phyloP scores from a whole-genome alignment of 2,113 vertebrate genomes.

The Osmerus mordax region DNA sequence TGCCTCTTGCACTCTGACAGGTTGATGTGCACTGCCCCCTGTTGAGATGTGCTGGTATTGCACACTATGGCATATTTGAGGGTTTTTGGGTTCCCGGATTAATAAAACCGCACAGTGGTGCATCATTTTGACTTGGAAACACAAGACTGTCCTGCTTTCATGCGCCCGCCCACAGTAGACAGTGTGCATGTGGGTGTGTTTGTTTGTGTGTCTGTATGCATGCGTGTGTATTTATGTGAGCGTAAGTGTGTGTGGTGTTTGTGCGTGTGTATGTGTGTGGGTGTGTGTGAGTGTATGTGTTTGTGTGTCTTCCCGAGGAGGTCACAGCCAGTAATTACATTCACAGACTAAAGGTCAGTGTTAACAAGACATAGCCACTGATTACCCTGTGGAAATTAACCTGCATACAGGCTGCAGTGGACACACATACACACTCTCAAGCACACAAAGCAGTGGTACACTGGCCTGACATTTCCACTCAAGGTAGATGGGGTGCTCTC shows the following conservation, averaged over 20 bases:
- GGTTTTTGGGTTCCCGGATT: not conserved
- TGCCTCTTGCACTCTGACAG: not conserved
- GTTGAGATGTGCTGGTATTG: not conserved
- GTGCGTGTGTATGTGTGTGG: not conserved
- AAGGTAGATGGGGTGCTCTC: too few species aligned
- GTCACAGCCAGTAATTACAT: slow-evolving; percentile 57
- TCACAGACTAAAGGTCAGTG: slow-evolving; percentile 54
- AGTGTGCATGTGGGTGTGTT: not conserved
- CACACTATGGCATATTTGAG: not conserved
- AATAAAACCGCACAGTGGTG: not conserved
- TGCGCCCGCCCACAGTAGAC: too few species aligned
- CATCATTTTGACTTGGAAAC: not conserved
- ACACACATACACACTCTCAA: slow-evolving; percentile 6
- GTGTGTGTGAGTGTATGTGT: not conserved
- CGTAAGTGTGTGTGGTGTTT: not conserved
- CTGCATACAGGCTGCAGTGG: slow-evolving; percentile 25
- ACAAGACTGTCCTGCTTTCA: too few species aligned
- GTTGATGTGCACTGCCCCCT: not conserved
- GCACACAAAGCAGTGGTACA: slow-evolving; percentile 18
- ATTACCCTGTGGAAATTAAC: slow-evolving; percentile 57
- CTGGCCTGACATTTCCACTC: slow-evolving; percentile 56
- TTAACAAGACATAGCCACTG: slow-evolving; percentile 58
- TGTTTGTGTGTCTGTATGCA: not conserved
- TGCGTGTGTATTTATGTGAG: not conserved
- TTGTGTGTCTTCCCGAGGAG: not conserved